Conservation (phyloP, 2,888 invertebrate genomes). For the Caenorhabditis sp. region DNA sequence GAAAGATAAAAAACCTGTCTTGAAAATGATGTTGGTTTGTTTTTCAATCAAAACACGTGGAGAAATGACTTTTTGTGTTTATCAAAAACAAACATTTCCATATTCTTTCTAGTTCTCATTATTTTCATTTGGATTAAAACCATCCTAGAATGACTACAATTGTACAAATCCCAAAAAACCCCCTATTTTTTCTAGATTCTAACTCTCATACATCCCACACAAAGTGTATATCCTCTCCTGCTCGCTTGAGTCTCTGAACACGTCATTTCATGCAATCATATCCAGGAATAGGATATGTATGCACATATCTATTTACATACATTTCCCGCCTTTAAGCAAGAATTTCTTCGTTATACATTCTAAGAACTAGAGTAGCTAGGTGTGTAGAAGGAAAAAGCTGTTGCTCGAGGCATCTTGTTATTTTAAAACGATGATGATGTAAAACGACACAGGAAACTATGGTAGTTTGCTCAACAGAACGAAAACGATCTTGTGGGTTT, state of each 20-base stretch:
- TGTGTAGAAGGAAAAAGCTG: background rate
- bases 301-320: slow-evolving; percentile 45
- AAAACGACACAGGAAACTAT: slow-evolving; percentile 1
- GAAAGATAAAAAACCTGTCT: slow-evolving; percentile 13
- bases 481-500: too few relatives aligned
- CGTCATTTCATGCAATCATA: slow-evolving; percentile 58
- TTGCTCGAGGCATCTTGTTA: background rate
- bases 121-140: background rate
- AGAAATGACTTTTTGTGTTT: background rate
- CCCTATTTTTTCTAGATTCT: too few relatives aligned
- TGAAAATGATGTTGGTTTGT: slow-evolving; percentile 14
- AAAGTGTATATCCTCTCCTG: slow-evolving; percentile 16
- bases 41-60: background rate
- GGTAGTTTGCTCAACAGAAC: background rate
- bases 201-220: background rate
- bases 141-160: too few relatives aligned
- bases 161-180: too few relatives aligned
- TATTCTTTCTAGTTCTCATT: background rate
- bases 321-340: slow-evolving; percentile 25
- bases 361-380: background rate
- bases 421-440: background rate
- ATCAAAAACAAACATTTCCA: background rate
- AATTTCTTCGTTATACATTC: background rate
- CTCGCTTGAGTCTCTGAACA: slow-evolving; percentile 18
- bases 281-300: slow-evolving; percentile 58